These are phyloP conservation scores for Actinostola sp. DNA, from an alignment of 92 coral and sea anemone species.

Conservation along the genomic window DNA sequence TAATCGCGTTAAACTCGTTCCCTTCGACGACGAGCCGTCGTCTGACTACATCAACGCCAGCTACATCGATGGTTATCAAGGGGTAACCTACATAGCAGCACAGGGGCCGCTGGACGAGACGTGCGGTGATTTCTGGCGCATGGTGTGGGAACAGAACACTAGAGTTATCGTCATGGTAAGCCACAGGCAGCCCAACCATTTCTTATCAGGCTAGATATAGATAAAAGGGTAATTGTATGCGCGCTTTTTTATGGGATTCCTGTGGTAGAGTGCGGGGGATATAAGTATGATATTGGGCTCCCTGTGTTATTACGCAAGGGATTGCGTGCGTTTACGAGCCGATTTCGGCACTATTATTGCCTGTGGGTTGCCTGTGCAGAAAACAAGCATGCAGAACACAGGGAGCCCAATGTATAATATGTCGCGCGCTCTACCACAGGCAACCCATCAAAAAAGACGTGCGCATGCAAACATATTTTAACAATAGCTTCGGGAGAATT, in stretches of 20 bases:
- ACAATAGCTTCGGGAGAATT: too few relatives aligned
- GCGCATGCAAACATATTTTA: too few relatives aligned
- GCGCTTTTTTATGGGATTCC: too few relatives aligned
- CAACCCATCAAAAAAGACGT: too few relatives aligned
- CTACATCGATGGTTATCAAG: conserved; percentile 78
- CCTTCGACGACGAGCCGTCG: conserved; percentile 63
- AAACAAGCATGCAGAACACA: neutral
- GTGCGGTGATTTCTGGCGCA: conserved; percentile 92
- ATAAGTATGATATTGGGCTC: too few relatives aligned
- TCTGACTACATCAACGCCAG: conserved; percentile 93
- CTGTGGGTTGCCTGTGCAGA: neutral
- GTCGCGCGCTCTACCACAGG: too few relatives aligned
- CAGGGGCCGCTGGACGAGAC: conserved; percentile 97
- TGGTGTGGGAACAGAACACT: conserved; percentile 91
- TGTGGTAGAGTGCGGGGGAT: too few relatives aligned
- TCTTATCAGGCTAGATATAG: too few relatives aligned
- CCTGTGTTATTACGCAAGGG: too few relatives aligned
- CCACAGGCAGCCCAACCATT: neutral
- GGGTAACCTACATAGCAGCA: conserved; percentile 86
- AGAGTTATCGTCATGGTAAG: conserved; percentile 88
- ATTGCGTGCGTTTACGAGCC: too few relatives aligned
- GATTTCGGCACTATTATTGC: neutral
- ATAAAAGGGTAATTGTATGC: too few relatives aligned
- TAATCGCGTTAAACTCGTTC: conserved; percentile 70
- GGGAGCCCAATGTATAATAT: too few relatives aligned